These are phyloP conservation scores for Drosophila stalkeri DNA, from an alignment of 2,888 invertebrate genomes.

Conservation along the genomic window DNA sequence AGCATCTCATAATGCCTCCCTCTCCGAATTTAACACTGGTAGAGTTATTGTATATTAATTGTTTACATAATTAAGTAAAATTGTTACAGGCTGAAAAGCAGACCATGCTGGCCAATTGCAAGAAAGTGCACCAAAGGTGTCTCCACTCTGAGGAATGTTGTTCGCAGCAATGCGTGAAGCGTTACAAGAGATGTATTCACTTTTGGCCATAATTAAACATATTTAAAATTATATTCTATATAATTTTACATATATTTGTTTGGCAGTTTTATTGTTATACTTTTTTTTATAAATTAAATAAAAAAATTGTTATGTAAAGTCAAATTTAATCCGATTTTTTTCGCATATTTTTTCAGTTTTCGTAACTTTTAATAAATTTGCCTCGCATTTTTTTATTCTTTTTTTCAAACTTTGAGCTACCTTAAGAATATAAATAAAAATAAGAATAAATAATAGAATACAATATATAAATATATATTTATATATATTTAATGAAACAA, in stretches of 20 bases:
- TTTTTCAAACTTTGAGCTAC: too few relatives aligned
- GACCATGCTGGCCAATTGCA: background rate
- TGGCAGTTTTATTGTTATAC: too few relatives aligned
- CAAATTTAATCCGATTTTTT: too few relatives aligned
- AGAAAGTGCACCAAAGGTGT: background rate
- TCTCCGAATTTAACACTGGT: constrained; percentile 8
- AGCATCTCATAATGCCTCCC: background rate
- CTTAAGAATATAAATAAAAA: too few relatives aligned
- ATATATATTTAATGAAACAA: too few relatives aligned
- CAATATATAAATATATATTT: too few relatives aligned
- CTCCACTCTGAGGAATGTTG: constrained; percentile 2
- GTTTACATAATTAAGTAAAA: background rate
- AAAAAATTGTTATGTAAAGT: too few relatives aligned
- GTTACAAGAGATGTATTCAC: constrained; percentile 4
- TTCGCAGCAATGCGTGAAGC: background rate
- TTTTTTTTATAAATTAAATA: too few relatives aligned
- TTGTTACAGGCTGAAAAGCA: background rate
- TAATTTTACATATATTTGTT: background rate
- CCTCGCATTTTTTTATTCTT: too few relatives aligned
- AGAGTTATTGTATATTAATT: background rate
- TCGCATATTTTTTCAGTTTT: too few relatives aligned
- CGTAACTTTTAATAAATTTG: too few relatives aligned
- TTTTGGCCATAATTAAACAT: background rate
- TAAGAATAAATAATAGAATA: too few relatives aligned
- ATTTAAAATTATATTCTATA: background rate